These are phyloP conservation scores for Rapana venosa DNA, from an alignment of 2,888 invertebrate genomes.

Conservation along the genomic window DNA sequence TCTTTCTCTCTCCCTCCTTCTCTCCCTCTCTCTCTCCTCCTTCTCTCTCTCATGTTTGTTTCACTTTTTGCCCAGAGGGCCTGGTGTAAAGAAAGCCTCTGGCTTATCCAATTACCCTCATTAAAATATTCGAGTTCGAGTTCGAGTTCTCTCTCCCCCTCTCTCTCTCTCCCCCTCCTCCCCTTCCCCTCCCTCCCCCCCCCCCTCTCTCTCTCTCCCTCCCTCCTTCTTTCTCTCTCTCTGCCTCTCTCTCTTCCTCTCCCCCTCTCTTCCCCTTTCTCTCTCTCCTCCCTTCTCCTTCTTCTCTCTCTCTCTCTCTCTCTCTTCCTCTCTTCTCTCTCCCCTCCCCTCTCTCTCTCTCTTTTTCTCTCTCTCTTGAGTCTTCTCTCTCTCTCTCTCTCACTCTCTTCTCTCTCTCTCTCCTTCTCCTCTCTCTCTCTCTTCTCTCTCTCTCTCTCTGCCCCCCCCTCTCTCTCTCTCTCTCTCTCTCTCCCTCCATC, in stretches of 20 bases:
- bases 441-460: not conserved
- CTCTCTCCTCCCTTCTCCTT: not conserved
- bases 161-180: conserved; percentile 22
- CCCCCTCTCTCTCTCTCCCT: not conserved
- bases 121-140: no score
- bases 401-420: not conserved
- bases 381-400: not conserved
- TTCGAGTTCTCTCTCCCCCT: no score
- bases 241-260: not conserved
- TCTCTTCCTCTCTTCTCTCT: not conserved
- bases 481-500: not conserved
- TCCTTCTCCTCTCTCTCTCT: not conserved
- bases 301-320: not conserved
- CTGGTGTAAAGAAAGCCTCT: no score
- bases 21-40: not conserved
- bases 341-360: not conserved
- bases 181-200: not conserved
- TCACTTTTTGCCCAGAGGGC: no score
- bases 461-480: not conserved
- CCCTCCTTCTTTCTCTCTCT: not conserved
- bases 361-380: not conserved
- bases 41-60: no score
- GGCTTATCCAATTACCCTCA: no score
- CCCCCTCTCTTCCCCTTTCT: not conserved
- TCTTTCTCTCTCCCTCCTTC: not conserved